phyloP scores from a whole-genome alignment of 2,888 invertebrate species.

The Tuta absoluta region DNA sequence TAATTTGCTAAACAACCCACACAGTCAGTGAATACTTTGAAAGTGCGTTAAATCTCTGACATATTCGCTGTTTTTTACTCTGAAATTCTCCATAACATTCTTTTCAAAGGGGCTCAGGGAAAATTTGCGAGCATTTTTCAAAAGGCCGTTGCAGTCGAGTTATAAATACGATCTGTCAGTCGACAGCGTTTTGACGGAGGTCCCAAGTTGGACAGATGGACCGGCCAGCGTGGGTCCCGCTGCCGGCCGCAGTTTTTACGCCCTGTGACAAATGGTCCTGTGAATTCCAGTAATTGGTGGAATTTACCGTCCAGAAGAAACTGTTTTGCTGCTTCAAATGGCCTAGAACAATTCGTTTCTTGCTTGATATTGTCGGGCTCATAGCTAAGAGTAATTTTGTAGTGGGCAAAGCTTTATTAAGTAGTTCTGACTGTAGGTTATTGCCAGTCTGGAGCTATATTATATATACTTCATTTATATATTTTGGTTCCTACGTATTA shows the following conservation, averaged over 20 bases:
- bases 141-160: conserved; percentile 48
- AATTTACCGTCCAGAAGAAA: conserved; percentile 58
- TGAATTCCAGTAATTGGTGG: conserved; percentile 64
- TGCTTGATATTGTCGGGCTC: conserved; percentile 5
- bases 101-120: conserved; percentile 11
- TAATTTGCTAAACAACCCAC: not conserved
- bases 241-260: conserved; percentile 57
- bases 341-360: conserved; percentile 21
- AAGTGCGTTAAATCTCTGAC: not conserved
- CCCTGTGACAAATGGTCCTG: conserved; percentile 68
- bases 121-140: conserved; percentile 31
- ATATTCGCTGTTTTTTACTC: conserved; percentile 15
- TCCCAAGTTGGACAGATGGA: conserved; percentile 63
- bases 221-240: conserved; percentile 42
- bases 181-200: conserved; percentile 67
- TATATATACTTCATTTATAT: too few species aligned
- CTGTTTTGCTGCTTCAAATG: conserved; percentile 39
- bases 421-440: not conserved
- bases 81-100: conserved; percentile 16
- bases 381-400: not conserved
- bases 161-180: conserved; percentile 69
- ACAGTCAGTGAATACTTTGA: not conserved
- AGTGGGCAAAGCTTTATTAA: not conserved
- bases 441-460: not conserved
- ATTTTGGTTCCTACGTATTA: too few species aligned